These are phyloP conservation scores for Phaetusa simplex DNA, from an alignment of 2,113 vertebrate species.

Conservation along the genomic window DNA sequence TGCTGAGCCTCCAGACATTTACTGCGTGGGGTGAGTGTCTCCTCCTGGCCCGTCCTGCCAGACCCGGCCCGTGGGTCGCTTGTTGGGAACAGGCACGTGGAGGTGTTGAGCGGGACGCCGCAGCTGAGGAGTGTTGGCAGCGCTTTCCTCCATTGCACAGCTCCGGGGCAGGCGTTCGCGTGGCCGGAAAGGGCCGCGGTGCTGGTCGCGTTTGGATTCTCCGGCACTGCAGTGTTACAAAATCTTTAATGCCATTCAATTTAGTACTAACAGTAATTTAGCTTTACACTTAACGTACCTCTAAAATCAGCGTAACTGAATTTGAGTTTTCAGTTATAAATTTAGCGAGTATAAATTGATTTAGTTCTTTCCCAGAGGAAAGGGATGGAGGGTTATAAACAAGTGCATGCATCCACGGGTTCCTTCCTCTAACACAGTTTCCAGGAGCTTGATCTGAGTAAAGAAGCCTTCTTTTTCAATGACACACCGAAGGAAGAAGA, in stretches of 20 bases:
- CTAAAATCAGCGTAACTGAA: background rate
- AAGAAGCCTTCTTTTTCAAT: constrained; percentile 96
- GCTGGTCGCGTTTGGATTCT: background rate
- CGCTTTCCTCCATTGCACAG: background rate
- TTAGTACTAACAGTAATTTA: background rate
- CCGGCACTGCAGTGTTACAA: background rate
- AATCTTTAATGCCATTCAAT: background rate
- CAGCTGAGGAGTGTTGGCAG: background rate
- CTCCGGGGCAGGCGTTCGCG: background rate
- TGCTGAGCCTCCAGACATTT: constrained; percentile 86
- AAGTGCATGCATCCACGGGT: constrained; percentile 8
- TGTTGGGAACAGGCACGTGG: background rate
- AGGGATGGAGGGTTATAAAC: background rate
- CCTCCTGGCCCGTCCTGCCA: background rate
- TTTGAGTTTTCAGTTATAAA: background rate
- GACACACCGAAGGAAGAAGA: constrained; percentile 96
- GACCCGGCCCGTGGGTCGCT: background rate
- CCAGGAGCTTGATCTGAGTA: constrained; percentile 97
- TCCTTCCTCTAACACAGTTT: constrained; percentile 80
- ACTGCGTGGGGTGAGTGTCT: constrained; percentile 89
- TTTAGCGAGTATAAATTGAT: background rate
- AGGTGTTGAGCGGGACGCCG: background rate
- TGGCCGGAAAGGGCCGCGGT: background rate
- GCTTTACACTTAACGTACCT: background rate
- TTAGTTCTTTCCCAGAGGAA: background rate